These are phyloP conservation scores for Geodia barretti DNA, from an alignment of 37 sponge, comb jelly and placozoan species.

Conservation along the genomic window DNA sequence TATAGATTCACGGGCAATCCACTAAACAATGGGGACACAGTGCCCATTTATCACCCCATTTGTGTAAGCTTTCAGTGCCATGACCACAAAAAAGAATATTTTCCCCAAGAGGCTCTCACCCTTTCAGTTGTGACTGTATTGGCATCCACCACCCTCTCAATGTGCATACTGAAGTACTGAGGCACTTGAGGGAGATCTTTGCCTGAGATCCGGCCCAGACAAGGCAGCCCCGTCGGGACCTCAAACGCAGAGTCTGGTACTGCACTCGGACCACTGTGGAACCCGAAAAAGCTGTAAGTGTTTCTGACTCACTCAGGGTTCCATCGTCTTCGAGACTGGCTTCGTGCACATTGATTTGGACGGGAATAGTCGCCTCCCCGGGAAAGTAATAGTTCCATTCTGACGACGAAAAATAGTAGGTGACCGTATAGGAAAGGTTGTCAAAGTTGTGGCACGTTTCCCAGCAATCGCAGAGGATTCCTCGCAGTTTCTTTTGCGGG, in stretches of 20 bases:
- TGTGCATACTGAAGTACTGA: slow-evolving; percentile 14
- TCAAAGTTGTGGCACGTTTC: slow-evolving; percentile 21
- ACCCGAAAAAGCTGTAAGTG: slow-evolving; percentile 41
- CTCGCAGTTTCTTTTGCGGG: slow-evolving; percentile 32
- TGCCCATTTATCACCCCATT: no score
- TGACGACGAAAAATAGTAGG: slow-evolving; percentile 42
- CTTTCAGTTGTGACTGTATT: not conserved
- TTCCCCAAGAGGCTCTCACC: no score
- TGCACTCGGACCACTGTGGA: slow-evolving; percentile 30
- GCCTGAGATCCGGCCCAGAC: slow-evolving; percentile 34
- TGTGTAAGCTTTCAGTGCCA: no score
- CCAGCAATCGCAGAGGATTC: slow-evolving; percentile 45
- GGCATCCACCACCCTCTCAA: slow-evolving; percentile 5
- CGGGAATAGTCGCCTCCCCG: not conserved
- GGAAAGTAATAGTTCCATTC: not conserved
- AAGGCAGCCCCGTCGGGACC: slow-evolving; percentile 55
- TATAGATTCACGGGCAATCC: no score
- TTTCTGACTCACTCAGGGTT: slow-evolving; percentile 1
- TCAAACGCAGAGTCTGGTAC: slow-evolving; percentile 41
- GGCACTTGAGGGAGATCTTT: slow-evolving; percentile 35
- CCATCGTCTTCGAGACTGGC: not conserved
- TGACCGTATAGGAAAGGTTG: slow-evolving; percentile 24
- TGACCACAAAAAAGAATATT: not conserved
- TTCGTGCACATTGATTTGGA: not conserved
- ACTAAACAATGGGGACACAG: not conserved